Base-by-base conservation (phyloP, 2,888 invertebrate species). In the Heteromurus nitidus region DNA sequence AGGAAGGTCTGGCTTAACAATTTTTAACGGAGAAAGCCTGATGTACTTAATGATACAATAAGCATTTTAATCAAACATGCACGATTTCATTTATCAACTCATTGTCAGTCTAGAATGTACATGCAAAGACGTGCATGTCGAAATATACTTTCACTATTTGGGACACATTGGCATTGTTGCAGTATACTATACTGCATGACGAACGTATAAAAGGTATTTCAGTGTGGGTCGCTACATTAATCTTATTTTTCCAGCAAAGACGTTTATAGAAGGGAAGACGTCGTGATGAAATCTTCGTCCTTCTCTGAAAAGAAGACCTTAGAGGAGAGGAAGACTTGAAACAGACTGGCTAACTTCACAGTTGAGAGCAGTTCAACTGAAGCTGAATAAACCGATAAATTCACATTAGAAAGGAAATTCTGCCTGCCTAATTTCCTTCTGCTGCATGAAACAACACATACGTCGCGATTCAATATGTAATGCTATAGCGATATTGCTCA, bases 341-440 rank as follows among this genome's bases (percentile, higher is more conserved):
- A 24, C 9, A 58, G 1, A 22, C 13, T 36, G 36, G 22, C 64
- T 11, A 42, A 64, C 64, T 64, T 64, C 22, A 64, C 42, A 64
- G 64, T 36, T 64, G 44, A 36, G 60, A 31, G 16, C 31, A 36
- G 64, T 50, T 26, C 53, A 42, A 65, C 36, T 64, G 31, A 42
- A 64, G 24, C 31, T 64, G 42, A 58, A 31, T 44, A 75, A 75
- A 58, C 42, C 75, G 58, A 75, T 75, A 75, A 75, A 67, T 67
- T 58, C 58, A 64, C 53, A 30, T 75, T 65, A 55, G 36, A 13
- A 64, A 42, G 20, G n/a, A 22, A 20, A 22, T 58, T 72, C 62
- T 62, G 47, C 28, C 13, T 47, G 44, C n/a, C 36, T n/a, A 31
- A 16, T 24, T 36, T 36, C 5, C 13, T 36, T 36, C 36, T 36